A percentile compares a stretch with the other conserved stretches of the same genome.
These are phyloP conservation scores for Spisula subtruncata DNA, from an alignment of 2,888 invertebrate genomes.

Conservation along the genomic window DNA sequence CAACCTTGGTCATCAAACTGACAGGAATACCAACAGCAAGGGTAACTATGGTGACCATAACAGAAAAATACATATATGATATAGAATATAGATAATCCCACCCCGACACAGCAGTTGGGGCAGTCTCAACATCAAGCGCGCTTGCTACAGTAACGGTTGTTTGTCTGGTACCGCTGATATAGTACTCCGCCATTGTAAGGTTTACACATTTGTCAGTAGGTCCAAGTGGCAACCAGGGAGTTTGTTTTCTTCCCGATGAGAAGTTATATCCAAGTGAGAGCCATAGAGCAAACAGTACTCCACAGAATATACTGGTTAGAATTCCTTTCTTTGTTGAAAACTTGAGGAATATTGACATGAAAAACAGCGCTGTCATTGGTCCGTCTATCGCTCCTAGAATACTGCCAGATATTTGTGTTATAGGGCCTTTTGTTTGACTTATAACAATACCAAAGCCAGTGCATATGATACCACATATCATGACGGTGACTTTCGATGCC, in stretches of 20 bases:
- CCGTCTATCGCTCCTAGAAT: conserved; percentile 56
- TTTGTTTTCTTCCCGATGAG: conserved; percentile 60
- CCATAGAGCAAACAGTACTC: conserved; percentile 67
- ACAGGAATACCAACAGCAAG: conserved; percentile 47
- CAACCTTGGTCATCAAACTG: conserved; percentile 46
- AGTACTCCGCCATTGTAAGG: not conserved
- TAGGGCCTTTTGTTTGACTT: conserved; percentile 56
- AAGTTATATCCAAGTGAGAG: conserved; percentile 73
- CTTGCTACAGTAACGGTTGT: not conserved
- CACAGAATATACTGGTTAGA: conserved; percentile 65
- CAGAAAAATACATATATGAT: conserved; percentile 53
- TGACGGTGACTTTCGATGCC: conserved; percentile 56
- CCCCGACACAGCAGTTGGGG: not conserved
- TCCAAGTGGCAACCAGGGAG: conserved; percentile 73
- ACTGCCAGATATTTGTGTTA: conserved; percentile 57
- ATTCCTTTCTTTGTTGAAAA: conserved; percentile 68
- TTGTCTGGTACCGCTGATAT: not conserved
- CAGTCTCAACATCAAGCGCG: not conserved
- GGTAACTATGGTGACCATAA: conserved; percentile 42
- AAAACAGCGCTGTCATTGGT: conserved; percentile 52
- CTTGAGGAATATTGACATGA: conserved; percentile 55
- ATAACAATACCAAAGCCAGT: conserved; percentile 60
- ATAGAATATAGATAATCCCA: conserved; percentile 60
- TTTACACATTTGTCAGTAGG: conserved; percentile 72
- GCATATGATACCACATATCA: conserved; percentile 48